Percentiles rank a stretch among this genome's conserved stretches.
These are phyloP conservation scores for Cryptus viduatorius DNA, from an alignment of 2,888 invertebrate species.

Conservation along the genomic window DNA sequence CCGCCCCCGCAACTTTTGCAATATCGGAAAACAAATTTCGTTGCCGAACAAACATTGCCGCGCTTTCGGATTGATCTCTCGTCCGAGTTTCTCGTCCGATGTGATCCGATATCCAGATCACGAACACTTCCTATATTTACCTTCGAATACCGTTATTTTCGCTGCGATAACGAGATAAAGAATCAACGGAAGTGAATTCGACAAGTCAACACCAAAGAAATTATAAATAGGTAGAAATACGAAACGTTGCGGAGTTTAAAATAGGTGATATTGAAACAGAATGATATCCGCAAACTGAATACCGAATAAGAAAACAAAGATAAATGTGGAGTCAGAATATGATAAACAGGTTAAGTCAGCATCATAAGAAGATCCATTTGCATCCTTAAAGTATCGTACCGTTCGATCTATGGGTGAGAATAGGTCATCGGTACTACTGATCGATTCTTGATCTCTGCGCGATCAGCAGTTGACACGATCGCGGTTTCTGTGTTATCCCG, in stretches of 20 bases:
- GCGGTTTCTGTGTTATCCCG: neutral
- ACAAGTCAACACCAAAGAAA: no score
- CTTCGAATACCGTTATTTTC: neutral
- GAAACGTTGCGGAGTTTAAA: no score
- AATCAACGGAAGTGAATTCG: no score
- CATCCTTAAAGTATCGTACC: neutral
- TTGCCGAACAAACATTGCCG: constrained; percentile 1
- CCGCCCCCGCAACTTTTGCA: constrained; percentile 33
- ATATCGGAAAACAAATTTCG: constrained; percentile 35
- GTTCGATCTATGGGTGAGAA: constrained; percentile 42
- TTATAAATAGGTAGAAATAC: no score
- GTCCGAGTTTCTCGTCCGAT: neutral
- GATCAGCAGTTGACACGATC: constrained; percentile 25
- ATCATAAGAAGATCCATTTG: neutral
- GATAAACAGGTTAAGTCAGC: neutral
- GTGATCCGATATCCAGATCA: constrained; percentile 12
- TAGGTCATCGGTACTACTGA: constrained; percentile 47
- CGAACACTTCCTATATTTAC: neutral
- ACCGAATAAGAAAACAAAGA: no score
- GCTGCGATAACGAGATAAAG: no score
- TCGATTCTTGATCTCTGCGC: constrained; percentile 29
- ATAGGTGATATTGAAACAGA: no score
- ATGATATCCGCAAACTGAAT: no score
- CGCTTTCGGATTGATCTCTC: neutral
- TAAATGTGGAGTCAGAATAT: neutral